Evolutionary conservation across 2,113 vertebrate species (phyloP).

Genomic region (Thamnaconus septentrionalis): DNA sequence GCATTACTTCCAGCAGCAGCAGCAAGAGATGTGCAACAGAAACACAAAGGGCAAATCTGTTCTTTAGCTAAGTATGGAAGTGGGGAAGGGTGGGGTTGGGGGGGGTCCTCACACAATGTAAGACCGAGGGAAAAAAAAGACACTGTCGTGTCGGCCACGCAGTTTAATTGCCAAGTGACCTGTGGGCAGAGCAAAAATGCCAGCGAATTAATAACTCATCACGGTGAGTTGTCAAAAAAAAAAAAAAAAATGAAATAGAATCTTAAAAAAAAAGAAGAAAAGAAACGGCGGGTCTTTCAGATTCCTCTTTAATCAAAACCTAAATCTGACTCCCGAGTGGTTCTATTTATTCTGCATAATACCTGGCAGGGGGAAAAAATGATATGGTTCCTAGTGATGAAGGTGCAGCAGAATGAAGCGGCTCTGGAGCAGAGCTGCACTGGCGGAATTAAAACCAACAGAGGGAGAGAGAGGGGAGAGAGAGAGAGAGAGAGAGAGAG

Average conservation of each 20-base stretch:
- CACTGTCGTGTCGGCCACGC: not conserved
- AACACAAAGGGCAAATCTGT: constrained; percentile 3
- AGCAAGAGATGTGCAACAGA: constrained; percentile 2
- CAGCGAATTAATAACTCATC: constrained; percentile 30
- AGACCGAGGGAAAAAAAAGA: constrained; percentile 14
- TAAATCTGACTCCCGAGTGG: constrained; percentile 12
- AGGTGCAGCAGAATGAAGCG: too few species aligned
- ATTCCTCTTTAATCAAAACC: constrained; percentile 42
- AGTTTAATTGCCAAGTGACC: constrained; percentile 48
- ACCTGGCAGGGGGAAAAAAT: not conserved
- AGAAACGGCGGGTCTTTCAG: constrained; percentile 10
- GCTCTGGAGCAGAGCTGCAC: too few species aligned
- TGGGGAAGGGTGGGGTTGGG: too few species aligned
- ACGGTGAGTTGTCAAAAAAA: constrained; percentile 39
- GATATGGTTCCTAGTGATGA: too few species aligned
- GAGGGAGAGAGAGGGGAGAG: too few species aligned
- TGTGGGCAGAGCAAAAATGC: constrained; percentile 25
- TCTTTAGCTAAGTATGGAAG: not conserved
- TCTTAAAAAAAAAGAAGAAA: too few species aligned
- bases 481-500: too few species aligned
- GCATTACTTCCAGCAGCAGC: constrained; percentile 5
- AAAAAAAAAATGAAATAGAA: too few species aligned
- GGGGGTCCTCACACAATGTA: not conserved
- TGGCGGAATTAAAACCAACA: too few species aligned
- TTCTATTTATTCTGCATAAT: constrained; percentile 36